Evolutionary conservation across 30 jellyfish, hydroid and myxozoan genomes (phyloP).

Genomic region (Euphysa ruthae): DNA sequence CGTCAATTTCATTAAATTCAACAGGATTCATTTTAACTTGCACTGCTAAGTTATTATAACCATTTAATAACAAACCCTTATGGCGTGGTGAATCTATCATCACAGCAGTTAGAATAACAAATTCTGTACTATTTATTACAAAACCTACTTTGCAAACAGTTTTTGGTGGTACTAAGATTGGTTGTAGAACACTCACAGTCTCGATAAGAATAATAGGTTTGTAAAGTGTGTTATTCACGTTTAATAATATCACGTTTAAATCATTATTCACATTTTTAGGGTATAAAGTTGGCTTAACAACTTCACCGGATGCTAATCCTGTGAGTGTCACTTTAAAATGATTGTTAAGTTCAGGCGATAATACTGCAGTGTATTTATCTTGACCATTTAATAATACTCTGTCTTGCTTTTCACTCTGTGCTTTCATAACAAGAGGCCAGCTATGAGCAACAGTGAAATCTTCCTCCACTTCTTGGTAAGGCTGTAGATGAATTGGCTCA

Average conservation of each 20-base stretch:
- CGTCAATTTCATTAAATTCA: slow-evolving; percentile 65
- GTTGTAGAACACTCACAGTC: slow-evolving; percentile 51
- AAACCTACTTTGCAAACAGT: slow-evolving; percentile 66
- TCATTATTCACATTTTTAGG: slow-evolving; percentile 1
- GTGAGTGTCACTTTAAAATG: not conserved
- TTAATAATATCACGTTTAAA: slow-evolving; percentile 36
- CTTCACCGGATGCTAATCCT: not conserved
- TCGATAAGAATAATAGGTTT: slow-evolving; percentile 64
- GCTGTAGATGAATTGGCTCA: slow-evolving; percentile 45
- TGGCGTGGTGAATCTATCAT: slow-evolving; percentile 28
- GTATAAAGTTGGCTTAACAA: not conserved
- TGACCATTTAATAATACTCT: slow-evolving; percentile 80
- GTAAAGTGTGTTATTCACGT: slow-evolving; percentile 55
- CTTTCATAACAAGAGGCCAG: slow-evolving; percentile 78
- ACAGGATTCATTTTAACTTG: slow-evolving; percentile 45
- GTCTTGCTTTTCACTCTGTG: slow-evolving; percentile 36
- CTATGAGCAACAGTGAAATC: slow-evolving; percentile 42
- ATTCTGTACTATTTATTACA: slow-evolving; percentile 49
- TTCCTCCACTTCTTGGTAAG: slow-evolving; percentile 34
- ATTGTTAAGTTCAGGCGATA: not conserved
- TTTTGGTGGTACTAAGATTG: slow-evolving; percentile 62
- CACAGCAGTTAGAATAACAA: slow-evolving; percentile 54
- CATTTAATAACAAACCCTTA: slow-evolving; percentile 54
- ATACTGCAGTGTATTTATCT: slow-evolving; percentile 24
- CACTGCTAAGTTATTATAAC: slow-evolving; percentile 38